A percentile compares a stretch with the other conserved stretches of the same genome.
phyloP scores from a whole-genome alignment of 2,797 vertebrate species.

The Enteromius argenteus region DNA sequence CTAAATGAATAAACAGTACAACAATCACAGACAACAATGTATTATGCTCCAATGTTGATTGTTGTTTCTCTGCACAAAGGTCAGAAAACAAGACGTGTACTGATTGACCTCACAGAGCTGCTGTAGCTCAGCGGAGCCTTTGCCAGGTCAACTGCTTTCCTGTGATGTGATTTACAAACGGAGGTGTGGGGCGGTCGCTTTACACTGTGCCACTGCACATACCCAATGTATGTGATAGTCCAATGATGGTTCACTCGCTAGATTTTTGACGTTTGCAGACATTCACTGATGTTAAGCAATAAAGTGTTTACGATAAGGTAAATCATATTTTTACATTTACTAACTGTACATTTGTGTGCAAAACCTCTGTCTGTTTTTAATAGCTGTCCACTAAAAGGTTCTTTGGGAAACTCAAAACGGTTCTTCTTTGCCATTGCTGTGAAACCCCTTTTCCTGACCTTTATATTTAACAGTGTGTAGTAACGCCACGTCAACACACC shows the following conservation, averaged over 20 bases:
- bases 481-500: background rate
- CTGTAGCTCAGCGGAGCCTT: background rate
- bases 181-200: background rate
- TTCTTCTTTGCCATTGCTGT: background rate
- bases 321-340: background rate
- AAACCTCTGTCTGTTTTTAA: background rate
- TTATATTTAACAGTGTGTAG: background rate
- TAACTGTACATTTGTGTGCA: background rate
- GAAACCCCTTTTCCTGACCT: background rate
- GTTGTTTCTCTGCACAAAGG: background rate
- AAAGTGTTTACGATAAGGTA: background rate
- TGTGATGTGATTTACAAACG: background rate
- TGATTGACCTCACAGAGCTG: constrained; percentile 7
- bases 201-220: background rate
- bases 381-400: background rate
- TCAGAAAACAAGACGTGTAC: background rate
- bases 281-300: background rate
- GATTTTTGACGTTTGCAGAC: background rate
- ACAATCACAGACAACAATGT: background rate
- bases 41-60: background rate
- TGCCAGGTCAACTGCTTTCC: background rate
- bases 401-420: background rate
- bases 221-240: background rate
- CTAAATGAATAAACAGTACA: background rate
- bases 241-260: background rate